phyloP scores from a whole-genome alignment of 1,140 invertebrate genomes.

The Papilio polyxenes region DNA sequence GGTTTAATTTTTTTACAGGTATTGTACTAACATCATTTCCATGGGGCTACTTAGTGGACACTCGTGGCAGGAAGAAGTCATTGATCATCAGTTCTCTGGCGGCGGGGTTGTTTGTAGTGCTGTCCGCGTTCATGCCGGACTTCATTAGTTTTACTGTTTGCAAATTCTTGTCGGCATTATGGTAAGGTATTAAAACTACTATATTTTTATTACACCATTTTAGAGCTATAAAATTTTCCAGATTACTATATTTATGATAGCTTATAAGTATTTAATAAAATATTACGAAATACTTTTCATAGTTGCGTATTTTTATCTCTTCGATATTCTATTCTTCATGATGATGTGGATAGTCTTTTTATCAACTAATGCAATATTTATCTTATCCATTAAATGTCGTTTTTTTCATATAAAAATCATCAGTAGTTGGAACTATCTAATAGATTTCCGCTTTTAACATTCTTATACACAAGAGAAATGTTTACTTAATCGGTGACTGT shows the following conservation, averaged over 20 bases:
- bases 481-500: too few species aligned
- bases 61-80: constrained; percentile 60
- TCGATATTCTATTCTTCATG: not conserved
- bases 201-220: not conserved
- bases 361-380: not conserved
- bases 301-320: not conserved
- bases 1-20: constrained; percentile 51
- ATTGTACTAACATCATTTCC: constrained; percentile 69
- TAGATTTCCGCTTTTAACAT: not conserved
- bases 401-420: not conserved
- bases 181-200: constrained; percentile 51
- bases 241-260: too few species aligned
- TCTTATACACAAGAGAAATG: not conserved
- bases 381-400: not conserved
- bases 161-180: constrained; percentile 63
- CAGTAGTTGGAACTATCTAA: not conserved
- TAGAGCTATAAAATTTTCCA: too few species aligned
- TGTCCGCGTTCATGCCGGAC: constrained; percentile 68
- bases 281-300: not conserved
- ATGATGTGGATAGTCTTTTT: constrained; percentile 7
- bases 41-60: constrained; percentile 73
- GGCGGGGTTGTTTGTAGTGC: constrained; percentile 53
- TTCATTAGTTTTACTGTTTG: constrained; percentile 61
- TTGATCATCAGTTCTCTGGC: constrained; percentile 58
- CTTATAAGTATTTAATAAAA: not conserved